Conservation (phyloP, 2,113 vertebrate species). For the Scopus umbretta region DNA sequence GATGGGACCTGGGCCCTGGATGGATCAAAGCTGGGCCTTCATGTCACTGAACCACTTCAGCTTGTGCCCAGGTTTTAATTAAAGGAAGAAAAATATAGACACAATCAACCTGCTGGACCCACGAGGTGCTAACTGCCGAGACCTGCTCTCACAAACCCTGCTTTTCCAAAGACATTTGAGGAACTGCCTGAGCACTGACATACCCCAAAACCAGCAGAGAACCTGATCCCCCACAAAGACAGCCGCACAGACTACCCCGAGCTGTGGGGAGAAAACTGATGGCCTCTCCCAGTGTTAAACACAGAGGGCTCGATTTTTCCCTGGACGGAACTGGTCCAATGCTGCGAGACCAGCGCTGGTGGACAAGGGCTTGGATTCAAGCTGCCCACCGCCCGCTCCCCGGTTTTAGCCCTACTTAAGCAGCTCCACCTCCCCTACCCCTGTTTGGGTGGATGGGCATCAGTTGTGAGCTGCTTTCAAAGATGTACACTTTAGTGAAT, state of each 20-base stretch:
- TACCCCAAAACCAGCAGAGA: not conserved
- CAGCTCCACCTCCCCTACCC: not conserved
- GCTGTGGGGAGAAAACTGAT: not conserved
- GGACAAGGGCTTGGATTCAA: not conserved
- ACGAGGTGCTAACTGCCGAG: not conserved
- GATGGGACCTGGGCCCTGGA: not conserved
- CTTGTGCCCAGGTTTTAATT: slow-evolving; percentile 14
- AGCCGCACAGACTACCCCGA: not conserved
- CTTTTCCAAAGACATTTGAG: not conserved
- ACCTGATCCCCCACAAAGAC: not conserved
- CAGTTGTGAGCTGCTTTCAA: not conserved
- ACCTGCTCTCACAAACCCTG: not conserved
- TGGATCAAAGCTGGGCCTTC: slow-evolving; percentile 35
- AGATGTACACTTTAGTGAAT: not conserved
- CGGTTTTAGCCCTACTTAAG: not conserved
- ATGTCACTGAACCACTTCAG: not conserved
- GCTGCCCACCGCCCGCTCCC: not conserved
- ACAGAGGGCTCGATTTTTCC: not conserved
- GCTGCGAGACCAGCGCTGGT: not conserved
- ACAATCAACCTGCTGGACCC: not conserved
- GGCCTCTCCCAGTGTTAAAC: not conserved
- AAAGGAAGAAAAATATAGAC: slow-evolving; percentile 13
- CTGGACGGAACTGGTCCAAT: not conserved
- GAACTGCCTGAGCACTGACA: not conserved
- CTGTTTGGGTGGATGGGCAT: not conserved